Conservation (phyloP, 1,140 invertebrate genomes). For the Lordiphosa clarofinis region DNA sequence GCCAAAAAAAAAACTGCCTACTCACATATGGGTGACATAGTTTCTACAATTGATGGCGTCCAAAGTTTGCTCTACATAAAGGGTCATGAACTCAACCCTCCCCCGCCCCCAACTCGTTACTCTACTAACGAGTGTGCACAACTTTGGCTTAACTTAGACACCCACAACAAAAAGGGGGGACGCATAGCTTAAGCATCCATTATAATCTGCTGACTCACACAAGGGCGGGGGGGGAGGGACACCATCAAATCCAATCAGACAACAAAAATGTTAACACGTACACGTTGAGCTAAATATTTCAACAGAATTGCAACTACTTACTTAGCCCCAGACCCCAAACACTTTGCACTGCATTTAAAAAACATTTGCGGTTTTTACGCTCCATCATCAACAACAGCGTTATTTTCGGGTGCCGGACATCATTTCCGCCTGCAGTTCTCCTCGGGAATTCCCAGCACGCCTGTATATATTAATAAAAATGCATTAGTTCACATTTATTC, state of each 20-base stretch:
- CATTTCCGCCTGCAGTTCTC: conserved; percentile 15
- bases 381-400: conserved; percentile 59
- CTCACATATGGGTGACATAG: conserved; percentile 6
- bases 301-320: conserved; percentile 61
- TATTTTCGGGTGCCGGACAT: conserved; percentile 26
- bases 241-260: conserved; percentile 51
- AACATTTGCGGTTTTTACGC: conserved; percentile 76
- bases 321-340: conserved; percentile 37
- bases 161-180: not conserved
- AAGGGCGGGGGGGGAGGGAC: not conserved
- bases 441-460: conserved; percentile 63
- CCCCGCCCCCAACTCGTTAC: conserved; percentile 2
- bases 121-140: not conserved
- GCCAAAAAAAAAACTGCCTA: no score
- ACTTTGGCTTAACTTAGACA: conserved; percentile 1
- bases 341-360: conserved; percentile 77
- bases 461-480: conserved; percentile 79
- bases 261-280: conserved; percentile 54
- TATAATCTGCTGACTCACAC: conserved; percentile 11
- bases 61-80: not conserved
- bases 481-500: conserved; percentile 78
- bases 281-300: conserved; percentile 65
- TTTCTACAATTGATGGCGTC: conserved; percentile 32
- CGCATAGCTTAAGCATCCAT: not conserved
- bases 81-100: conserved; percentile 10